Evolutionary conservation across 2,113 vertebrate genomes (phyloP).

Genomic region (Megaceryle maxima): DNA sequence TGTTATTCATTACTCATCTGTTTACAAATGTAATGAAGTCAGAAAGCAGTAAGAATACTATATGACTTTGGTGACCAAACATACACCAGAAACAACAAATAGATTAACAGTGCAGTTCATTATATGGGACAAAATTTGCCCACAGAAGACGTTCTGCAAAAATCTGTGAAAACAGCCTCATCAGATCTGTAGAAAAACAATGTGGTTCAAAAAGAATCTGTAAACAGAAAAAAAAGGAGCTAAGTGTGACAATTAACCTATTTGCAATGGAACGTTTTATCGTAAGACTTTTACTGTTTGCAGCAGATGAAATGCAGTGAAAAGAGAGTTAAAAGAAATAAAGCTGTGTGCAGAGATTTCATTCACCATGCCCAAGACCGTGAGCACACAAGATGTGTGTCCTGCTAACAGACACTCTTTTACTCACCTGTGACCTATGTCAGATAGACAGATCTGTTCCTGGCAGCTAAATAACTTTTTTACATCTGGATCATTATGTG

Average conservation of each 20-base stretch:
- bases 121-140: neutral
- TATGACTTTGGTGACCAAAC: slow-evolving; percentile 34
- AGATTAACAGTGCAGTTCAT: neutral
- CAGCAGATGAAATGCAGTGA: neutral
- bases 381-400: neutral
- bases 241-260: neutral
- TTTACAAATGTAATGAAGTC: slow-evolving; percentile 48
- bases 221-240: slow-evolving; percentile 10
- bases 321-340: neutral
- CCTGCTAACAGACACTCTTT: neutral
- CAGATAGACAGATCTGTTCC: neutral
- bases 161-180: neutral
- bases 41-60: slow-evolving; percentile 53
- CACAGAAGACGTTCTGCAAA: neutral
- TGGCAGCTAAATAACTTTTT: neutral
- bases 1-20: slow-evolving; percentile 55
- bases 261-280: neutral
- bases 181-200: neutral
- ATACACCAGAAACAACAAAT: slow-evolving; percentile 48
- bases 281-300: neutral
- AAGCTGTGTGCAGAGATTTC: neutral
- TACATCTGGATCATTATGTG: neutral
- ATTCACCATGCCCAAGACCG: neutral
- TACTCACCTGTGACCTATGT: neutral
- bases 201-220: neutral